Evolutionary conservation across 2,888 invertebrate genomes (phyloP).

Genomic region (Ormia ochracea): DNA sequence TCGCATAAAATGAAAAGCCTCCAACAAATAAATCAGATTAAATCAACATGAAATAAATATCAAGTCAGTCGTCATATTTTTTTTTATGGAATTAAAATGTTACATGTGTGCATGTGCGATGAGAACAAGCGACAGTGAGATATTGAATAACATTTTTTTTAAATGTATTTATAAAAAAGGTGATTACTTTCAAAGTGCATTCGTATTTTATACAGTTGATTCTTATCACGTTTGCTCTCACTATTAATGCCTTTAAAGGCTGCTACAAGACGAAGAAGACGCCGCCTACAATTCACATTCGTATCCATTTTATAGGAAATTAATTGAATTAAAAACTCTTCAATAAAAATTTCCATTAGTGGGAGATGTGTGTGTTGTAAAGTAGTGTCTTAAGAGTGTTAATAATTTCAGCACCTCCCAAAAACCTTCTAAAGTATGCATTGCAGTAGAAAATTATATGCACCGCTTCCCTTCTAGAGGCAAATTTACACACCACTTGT

Average conservation of each 20-base stretch:
- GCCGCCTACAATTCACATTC: too few relatives aligned
- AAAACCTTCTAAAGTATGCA: conserved; percentile 17
- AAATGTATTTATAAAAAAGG: background rate
- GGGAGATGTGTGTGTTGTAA: background rate
- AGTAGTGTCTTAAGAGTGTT: background rate
- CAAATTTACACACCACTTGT: conserved; percentile 1
- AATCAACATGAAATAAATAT: conserved; percentile 23
- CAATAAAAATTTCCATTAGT: background rate
- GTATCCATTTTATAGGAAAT: too few relatives aligned
- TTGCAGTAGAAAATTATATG: background rate
- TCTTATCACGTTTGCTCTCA: too few relatives aligned
- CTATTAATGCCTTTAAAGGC: too few relatives aligned
- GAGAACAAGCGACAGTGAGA: background rate
- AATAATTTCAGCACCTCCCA: conserved; percentile 36
- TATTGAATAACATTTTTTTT: background rate
- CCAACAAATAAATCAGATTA: conserved; percentile 46
- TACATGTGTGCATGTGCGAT: background rate
- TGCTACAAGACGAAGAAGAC: too few relatives aligned
- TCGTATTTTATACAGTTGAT: too few relatives aligned
- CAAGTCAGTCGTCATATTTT: conserved; percentile 6
- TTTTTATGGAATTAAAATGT: background rate
- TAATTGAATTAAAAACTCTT: too few relatives aligned
- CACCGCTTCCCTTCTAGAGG: conserved; percentile 4
- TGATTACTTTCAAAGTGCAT: background rate
- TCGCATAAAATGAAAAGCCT: conserved; percentile 15